Percentiles rank a stretch among this genome's conserved stretches.
phyloP scores from a whole-genome alignment of 2,888 invertebrate species.

The Apeira syringaria region DNA sequence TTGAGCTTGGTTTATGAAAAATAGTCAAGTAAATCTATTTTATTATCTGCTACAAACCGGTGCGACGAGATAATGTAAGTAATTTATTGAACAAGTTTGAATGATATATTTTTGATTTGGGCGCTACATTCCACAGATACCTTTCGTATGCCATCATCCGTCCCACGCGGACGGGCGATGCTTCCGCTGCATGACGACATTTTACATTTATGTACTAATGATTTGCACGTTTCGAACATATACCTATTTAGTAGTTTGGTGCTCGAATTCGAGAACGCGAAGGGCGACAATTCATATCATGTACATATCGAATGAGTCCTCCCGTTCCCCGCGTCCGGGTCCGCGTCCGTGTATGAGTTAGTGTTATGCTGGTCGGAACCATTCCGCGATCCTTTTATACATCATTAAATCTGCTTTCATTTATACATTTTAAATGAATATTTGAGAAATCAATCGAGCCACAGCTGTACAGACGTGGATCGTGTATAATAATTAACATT shows the following conservation, averaged over 20 bases:
- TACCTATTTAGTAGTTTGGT: slow-evolving; percentile 54
- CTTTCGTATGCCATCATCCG: slow-evolving; percentile 62
- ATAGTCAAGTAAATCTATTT: slow-evolving; percentile 46
- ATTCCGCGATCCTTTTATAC: too few relatives aligned
- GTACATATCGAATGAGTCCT: too few relatives aligned
- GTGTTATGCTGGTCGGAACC: too few relatives aligned
- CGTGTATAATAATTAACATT: too few relatives aligned
- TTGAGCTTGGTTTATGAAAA: slow-evolving; percentile 2
- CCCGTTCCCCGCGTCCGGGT: too few relatives aligned
- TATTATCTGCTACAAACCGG: slow-evolving; percentile 70
- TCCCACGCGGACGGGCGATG: slow-evolving; percentile 70
- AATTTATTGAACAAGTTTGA: slow-evolving; percentile 68
- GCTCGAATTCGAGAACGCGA: slow-evolving; percentile 23
- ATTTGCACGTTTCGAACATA: slow-evolving; percentile 59
- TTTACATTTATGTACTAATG: slow-evolving; percentile 36
- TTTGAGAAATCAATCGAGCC: too few relatives aligned
- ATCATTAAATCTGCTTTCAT: too few relatives aligned
- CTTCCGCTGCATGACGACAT: slow-evolving; percentile 71
- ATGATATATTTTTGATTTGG: slow-evolving; percentile 58
- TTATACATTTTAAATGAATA: too few relatives aligned
- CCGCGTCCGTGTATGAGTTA: too few relatives aligned
- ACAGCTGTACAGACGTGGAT: too few relatives aligned
- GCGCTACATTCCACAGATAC: slow-evolving; percentile 52
- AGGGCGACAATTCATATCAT: slow-evolving; percentile 7
- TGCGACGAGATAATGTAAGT: slow-evolving; percentile 81